Percentiles rank a stretch among this genome's conserved stretches.
Conservation (phyloP, 2,113 vertebrate species). For the Hippopotamus amphibius region DNA sequence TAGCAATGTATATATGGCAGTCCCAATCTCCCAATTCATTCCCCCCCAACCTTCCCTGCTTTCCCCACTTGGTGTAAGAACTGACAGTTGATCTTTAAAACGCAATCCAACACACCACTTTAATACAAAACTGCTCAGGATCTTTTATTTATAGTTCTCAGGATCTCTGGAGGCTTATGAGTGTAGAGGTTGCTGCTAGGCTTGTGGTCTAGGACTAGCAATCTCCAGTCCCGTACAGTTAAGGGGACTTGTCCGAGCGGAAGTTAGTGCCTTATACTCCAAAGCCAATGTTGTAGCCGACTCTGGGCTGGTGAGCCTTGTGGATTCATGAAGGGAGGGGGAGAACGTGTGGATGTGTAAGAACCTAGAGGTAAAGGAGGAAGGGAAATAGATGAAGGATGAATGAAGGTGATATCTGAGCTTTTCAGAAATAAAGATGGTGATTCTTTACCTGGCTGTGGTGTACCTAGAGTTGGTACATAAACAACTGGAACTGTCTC, state of each 20-base stretch:
- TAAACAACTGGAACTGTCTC: slow-evolving; percentile 81
- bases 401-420: not conserved
- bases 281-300: slow-evolving; percentile 78
- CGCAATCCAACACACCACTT: not conserved
- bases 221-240: not conserved
- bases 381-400: not conserved
- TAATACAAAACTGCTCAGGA: not conserved
- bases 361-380: slow-evolving; percentile 47
- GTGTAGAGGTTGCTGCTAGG: not conserved
- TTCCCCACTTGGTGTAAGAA: not conserved
- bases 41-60: too few relatives aligned
- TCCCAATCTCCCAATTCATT: too few relatives aligned
- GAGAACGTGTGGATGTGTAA: not conserved
- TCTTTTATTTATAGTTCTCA: slow-evolving; percentile 39
- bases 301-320: not conserved
- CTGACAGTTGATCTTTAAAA: not conserved
- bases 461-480: slow-evolving; percentile 55
- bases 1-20: too few relatives aligned
- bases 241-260: not conserved
- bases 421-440: not conserved
- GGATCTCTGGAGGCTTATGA: not conserved
- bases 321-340: not conserved
- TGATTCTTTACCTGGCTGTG: slow-evolving; percentile 76
- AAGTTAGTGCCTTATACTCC: slow-evolving; percentile 70
- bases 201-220: not conserved